Evolutionary conservation across 2,113 vertebrate species (phyloP).

Genomic region (Grus americana): DNA sequence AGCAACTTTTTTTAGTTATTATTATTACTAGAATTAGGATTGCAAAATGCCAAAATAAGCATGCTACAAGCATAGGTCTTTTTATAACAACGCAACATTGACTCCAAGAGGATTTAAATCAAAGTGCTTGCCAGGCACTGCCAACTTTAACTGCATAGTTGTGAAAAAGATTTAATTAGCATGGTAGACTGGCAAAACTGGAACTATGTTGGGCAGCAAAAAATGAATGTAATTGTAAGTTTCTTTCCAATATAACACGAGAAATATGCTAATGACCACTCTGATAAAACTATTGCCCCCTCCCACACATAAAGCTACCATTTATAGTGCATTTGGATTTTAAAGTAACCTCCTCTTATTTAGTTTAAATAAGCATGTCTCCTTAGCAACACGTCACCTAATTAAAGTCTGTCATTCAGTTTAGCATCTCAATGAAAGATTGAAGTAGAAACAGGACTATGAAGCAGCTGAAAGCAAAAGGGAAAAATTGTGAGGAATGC

Average conservation of each 20-base stretch:
- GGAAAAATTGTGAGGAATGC: conserved; percentile 42
- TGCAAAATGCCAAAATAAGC: conserved; percentile 21
- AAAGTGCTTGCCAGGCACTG: conserved; percentile 5
- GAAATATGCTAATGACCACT: conserved; percentile 12
- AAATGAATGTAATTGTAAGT: background rate
- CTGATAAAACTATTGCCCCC: background rate
- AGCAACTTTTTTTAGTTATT: background rate
- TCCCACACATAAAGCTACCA: background rate
- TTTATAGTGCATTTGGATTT: conserved; percentile 27
- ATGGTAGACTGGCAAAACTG: background rate
- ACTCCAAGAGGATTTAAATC: conserved; percentile 44
- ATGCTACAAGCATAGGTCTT: background rate
- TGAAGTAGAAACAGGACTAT: conserved; percentile 28
- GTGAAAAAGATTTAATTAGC: conserved; percentile 33
- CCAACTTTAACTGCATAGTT: conserved; percentile 22
- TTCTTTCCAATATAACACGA: background rate
- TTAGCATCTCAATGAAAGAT: conserved; percentile 56
- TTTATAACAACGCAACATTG: background rate
- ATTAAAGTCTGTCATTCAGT: conserved; percentile 56
- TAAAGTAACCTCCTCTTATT: conserved; percentile 27
- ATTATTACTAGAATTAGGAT: background rate
- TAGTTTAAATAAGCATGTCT: conserved; percentile 28
- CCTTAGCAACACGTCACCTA: conserved; percentile 50
- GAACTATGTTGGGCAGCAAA: background rate
- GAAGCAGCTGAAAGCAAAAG: conserved; percentile 50